These are phyloP conservation scores for Rhynchopsitta pachyrhyncha DNA, from an alignment of 2,113 vertebrate species.

Conservation along the genomic window DNA sequence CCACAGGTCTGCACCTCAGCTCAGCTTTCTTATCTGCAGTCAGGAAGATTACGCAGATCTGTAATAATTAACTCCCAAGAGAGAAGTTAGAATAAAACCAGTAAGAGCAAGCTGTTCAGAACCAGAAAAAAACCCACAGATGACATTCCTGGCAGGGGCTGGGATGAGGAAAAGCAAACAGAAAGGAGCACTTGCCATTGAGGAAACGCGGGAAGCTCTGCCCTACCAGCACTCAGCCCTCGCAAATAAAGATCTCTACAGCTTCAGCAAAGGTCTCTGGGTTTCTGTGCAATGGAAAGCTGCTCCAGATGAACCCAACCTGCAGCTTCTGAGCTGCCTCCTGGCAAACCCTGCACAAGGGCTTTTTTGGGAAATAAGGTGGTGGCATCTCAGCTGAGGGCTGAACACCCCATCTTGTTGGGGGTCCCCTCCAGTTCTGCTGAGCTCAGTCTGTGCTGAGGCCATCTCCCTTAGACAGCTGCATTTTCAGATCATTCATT, in stretches of 20 bases:
- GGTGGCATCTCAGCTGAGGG: background rate
- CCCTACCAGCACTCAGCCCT: background rate
- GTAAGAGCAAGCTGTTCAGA: background rate
- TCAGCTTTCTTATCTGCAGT: background rate
- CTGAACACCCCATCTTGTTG: background rate
- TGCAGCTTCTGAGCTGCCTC: background rate
- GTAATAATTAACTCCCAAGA: constrained; percentile 13
- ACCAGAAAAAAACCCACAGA: background rate
- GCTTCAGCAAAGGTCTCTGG: rapidly evolving
- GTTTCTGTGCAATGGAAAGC: background rate
- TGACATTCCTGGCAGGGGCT: background rate
- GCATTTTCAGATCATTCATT: constrained; percentile 52
- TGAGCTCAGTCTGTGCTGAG: background rate
- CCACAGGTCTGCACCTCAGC: rapidly evolving
- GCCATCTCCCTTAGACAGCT: background rate
- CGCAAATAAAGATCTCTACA: background rate
- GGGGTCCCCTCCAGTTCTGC: background rate
- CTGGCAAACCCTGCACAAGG: background rate
- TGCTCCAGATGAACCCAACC: background rate
- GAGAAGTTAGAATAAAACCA: constrained; percentile 1
- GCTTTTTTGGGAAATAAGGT: background rate
- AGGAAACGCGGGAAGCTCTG: background rate
- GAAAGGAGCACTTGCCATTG: background rate
- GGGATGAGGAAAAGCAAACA: background rate
- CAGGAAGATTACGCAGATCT: background rate